Evolutionary conservation across 2,797 vertebrate genomes (phyloP), one percentile per base, ranked within the genome.

Genomic region (Perdix hodgsoniae): DNA sequence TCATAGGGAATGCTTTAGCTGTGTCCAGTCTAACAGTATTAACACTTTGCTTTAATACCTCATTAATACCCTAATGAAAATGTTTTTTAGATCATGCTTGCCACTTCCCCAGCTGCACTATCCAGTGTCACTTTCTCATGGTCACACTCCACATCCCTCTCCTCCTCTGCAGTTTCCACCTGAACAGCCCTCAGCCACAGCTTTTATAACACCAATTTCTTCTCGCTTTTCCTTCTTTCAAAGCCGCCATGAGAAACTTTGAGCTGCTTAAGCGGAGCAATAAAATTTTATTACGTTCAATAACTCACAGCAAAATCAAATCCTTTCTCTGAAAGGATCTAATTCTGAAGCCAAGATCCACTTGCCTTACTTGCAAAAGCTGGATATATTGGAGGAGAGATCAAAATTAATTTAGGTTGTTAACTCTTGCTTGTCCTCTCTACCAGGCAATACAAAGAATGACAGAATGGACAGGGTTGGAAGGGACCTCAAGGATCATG

Each of bases 241-340:
- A 69, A 80, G 11, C 39, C 50, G 29, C 49, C 4, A 5, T 16
- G 33, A 84, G 90, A 88, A 90, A 74, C 47, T 23, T 8, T 24
- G 49, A 95, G 80, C 81, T 83, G 85, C 88, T 96, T 82, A 93
- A 88, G 39, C 21, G 78, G 13, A 89, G 88, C 73, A 88, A 93
- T 93, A 95, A 97, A 93, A 87, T n/a, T 45, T 56, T 93, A 93
- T 71, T 92, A 57, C 2, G 1, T 60, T 91, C 90, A 85, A 76
- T 84, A 89, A 88, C 66, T 93, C 86, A 44, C 18, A 88, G 81
- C 33, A 71, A 83, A 60, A 78, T 93, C 47, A 57, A 79, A 94
- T 91, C 61, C 81, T 57, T 78, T 67, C 77, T 80, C 1, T 1
- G 75, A 50, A 87, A 61, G 23, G 82, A 95, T 44, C 73, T 5